A percentile compares a stretch with the other conserved stretches of the same genome.
phyloP scores from a whole-genome alignment of 2,888 invertebrate genomes.

The Ditula angustiorana region DNA sequence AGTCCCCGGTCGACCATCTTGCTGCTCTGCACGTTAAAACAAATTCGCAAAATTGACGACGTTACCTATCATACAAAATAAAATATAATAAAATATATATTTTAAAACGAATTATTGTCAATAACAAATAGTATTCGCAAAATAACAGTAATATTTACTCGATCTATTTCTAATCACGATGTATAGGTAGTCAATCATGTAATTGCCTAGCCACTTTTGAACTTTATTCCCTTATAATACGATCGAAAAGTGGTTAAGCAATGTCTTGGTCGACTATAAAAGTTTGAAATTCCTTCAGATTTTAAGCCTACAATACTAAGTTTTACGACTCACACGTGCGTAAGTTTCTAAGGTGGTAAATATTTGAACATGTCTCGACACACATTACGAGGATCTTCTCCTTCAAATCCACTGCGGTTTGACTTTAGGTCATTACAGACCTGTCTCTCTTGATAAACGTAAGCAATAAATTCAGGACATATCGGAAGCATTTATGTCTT shows the following conservation, averaged over 20 bases:
- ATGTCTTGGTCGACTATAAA: no score
- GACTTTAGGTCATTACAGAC: constrained; percentile 22
- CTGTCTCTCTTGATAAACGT: constrained; percentile 1
- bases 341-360: constrained; percentile 30
- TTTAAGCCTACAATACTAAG: neutral
- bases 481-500: neutral
- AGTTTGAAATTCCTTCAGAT: neutral
- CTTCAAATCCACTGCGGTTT: constrained; percentile 18
- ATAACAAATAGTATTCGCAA: no score
- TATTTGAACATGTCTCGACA: constrained; percentile 36
- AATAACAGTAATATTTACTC: no score
- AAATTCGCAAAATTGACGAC: neutral
- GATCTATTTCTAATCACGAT: no score
- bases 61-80: neutral
- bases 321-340: constrained; percentile 3
- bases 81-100: neutral
- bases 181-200: no score
- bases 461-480: neutral
- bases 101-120: no score
- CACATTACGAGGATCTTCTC: constrained; percentile 31
- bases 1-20: neutral
- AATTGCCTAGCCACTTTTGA: no score
- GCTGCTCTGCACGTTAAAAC: neutral
- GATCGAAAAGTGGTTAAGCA: no score
- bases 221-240: no score